phyloP scores from a whole-genome alignment of 2,797 vertebrate species.

The Pseudochaenichthys georgianus region DNA sequence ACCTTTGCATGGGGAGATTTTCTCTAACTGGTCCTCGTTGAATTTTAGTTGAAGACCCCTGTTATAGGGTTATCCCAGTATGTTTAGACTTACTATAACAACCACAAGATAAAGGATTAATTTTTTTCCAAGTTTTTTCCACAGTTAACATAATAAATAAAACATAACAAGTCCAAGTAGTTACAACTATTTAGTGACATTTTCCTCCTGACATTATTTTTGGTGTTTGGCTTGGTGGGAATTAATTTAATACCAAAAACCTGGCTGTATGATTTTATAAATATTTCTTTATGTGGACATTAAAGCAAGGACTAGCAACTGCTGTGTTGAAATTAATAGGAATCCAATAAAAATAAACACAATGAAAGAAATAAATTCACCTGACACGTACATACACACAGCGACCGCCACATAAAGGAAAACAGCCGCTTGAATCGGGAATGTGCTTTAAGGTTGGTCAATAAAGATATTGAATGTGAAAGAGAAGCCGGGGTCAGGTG shows the following conservation, averaged over 20 bases:
- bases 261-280: background rate
- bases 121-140: background rate
- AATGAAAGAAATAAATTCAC: slow-evolving; percentile 15
- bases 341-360: slow-evolving; percentile 3
- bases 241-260: background rate
- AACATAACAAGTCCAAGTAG: background rate
- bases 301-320: slow-evolving; percentile 1
- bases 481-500: slow-evolving; percentile 72
- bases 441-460: slow-evolving; percentile 63
- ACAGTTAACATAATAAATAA: background rate
- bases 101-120: accelerated
- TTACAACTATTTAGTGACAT: background rate
- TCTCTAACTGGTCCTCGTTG: too few relatives aligned
- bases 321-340: background rate
- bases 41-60: too few relatives aligned
- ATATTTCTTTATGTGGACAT: slow-evolving; percentile 1
- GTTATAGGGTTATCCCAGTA: background rate
- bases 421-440: slow-evolving; percentile 40
- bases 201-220: background rate
- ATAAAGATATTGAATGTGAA: slow-evolving; percentile 74
- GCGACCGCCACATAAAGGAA: slow-evolving; percentile 4
- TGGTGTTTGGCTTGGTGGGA: accelerated
- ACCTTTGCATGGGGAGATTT: too few relatives aligned
- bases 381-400: background rate
- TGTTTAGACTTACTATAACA: background rate